Percentiles rank a stretch among this genome's conserved stretches.
Evolutionary conservation across 2,113 vertebrate genomes (phyloP).

Genomic region (Perca fluviatilis): DNA sequence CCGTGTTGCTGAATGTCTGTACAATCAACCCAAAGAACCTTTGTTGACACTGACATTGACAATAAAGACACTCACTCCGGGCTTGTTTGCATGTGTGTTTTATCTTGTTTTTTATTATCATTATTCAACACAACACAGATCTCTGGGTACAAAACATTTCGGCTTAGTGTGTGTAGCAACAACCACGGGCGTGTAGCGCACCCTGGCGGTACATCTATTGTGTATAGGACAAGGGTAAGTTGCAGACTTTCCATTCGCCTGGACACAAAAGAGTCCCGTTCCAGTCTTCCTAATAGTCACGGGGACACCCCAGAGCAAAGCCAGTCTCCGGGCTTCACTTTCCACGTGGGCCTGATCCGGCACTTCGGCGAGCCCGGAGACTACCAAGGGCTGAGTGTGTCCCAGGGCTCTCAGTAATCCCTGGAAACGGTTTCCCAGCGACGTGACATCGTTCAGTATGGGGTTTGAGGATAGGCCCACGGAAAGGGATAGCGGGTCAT

Average conservation of each 20-base stretch:
- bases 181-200: neutral
- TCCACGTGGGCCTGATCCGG: neutral
- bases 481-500: neutral
- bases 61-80: too few species aligned
- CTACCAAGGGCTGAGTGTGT: too few species aligned
- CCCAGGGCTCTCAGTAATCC: too few species aligned
- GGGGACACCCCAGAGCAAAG: too few species aligned
- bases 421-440: too few species aligned
- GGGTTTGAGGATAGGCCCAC: slow-evolving; percentile 24
- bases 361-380: neutral
- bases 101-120: too few species aligned
- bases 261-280: neutral
- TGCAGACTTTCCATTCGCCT: neutral
- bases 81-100: too few species aligned
- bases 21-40: too few species aligned
- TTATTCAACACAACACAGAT: neutral
- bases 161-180: neutral
- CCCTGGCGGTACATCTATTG: neutral
- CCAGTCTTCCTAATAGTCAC: neutral
- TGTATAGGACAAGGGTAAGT: slow-evolving; percentile 1
- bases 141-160: neutral
- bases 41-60: too few species aligned
- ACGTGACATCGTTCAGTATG: neutral
- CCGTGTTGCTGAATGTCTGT: too few species aligned
- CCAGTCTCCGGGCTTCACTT: neutral